phyloP scores from a whole-genome alignment of 92 coral and sea anemone genomes.

The Blastomussa wellsi region DNA sequence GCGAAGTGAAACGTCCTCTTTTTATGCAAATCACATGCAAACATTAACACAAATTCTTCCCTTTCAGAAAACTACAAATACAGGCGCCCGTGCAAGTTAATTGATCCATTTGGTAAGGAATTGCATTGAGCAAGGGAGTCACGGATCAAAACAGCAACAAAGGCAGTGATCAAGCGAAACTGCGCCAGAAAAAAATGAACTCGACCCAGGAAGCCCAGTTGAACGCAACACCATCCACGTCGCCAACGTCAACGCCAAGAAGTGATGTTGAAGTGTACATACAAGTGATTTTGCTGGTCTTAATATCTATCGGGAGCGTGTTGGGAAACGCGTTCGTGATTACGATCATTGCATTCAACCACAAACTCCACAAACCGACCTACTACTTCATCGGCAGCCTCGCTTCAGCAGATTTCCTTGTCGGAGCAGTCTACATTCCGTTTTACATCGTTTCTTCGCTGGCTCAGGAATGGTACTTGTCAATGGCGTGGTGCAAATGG shows the following conservation, averaged over 20 bases:
- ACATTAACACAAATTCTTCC: slow-evolving; percentile 17
- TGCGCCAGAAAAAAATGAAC: neutral
- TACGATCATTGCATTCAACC: slow-evolving; percentile 46
- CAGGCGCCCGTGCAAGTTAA: neutral
- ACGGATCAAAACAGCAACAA: neutral
- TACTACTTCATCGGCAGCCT: slow-evolving; percentile 74
- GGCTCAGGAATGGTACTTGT: slow-evolving; percentile 63
- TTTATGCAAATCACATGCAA: slow-evolving; percentile 22
- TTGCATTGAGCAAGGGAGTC: neutral
- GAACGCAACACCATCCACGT: neutral
- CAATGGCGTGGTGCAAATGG: slow-evolving; percentile 63
- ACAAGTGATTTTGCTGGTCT: slow-evolving; percentile 42
- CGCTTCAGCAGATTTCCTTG: slow-evolving; percentile 69
- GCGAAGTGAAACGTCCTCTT: neutral
- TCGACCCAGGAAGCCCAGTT: neutral
- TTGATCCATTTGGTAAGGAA: neutral
- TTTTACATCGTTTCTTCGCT: slow-evolving; percentile 63
- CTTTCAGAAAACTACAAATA: slow-evolving; percentile 15
- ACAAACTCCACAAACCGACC: slow-evolving; percentile 78
- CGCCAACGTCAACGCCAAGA: neutral
- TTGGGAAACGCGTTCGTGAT: slow-evolving; percentile 63
- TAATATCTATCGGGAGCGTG: slow-evolving; percentile 52
- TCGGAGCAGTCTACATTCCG: slow-evolving; percentile 65
- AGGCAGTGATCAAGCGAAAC: neutral
- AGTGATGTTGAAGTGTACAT: slow-evolving; percentile 34